A percentile compares a stretch with the other conserved stretches of the same genome.
Evolutionary conservation across 2,888 invertebrate genomes (phyloP).

Genomic region (Margaritifera margaritifera): DNA sequence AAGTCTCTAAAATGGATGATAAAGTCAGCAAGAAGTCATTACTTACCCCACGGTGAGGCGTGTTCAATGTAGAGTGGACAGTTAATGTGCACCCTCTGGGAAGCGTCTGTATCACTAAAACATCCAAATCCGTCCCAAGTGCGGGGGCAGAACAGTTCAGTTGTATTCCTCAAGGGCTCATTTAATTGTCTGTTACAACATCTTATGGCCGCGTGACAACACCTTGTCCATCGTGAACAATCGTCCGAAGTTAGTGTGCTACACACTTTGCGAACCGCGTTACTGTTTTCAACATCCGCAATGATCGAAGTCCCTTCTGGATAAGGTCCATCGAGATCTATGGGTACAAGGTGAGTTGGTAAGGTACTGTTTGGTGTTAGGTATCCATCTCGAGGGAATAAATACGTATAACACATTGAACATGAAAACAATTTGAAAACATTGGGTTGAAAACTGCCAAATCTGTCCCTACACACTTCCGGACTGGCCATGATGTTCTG

Average conservation of each 20-base stretch:
- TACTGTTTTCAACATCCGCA: conserved; percentile 43
- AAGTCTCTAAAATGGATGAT: too few species aligned
- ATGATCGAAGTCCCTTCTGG: conserved; percentile 17
- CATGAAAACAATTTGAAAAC: conserved; percentile 43
- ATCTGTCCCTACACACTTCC: conserved; percentile 30
- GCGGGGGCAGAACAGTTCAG: conserved; percentile 44
- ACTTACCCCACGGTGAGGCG: conserved; percentile 68
- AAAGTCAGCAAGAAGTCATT: conserved; percentile 1
- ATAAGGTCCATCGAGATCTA: conserved; percentile 15
- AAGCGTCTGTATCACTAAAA: conserved; percentile 45
- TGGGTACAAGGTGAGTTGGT: conserved; percentile 20
- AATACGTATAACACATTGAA: conserved; percentile 50
- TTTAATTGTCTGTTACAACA: conserved; percentile 48
- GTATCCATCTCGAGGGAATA: conserved; percentile 34
- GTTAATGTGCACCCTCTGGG: conserved; percentile 55
- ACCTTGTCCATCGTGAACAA: conserved; percentile 55
- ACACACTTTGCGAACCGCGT: conserved; percentile 34
- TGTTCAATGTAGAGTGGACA: conserved; percentile 69
- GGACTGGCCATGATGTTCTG: too few species aligned
- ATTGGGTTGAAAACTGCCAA: conserved; percentile 18
- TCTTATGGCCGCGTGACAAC: conserved; percentile 42
- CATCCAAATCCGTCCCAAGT: conserved; percentile 64
- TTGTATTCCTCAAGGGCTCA: conserved; percentile 15
- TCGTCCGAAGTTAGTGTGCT: conserved; percentile 35
- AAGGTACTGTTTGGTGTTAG: conserved; percentile 10